Percentiles rank a stretch among this genome's conserved stretches.
These are phyloP conservation scores for Herpailurus yagouaroundi DNA, from an alignment of 2,113 vertebrate genomes.

Conservation along the genomic window DNA sequence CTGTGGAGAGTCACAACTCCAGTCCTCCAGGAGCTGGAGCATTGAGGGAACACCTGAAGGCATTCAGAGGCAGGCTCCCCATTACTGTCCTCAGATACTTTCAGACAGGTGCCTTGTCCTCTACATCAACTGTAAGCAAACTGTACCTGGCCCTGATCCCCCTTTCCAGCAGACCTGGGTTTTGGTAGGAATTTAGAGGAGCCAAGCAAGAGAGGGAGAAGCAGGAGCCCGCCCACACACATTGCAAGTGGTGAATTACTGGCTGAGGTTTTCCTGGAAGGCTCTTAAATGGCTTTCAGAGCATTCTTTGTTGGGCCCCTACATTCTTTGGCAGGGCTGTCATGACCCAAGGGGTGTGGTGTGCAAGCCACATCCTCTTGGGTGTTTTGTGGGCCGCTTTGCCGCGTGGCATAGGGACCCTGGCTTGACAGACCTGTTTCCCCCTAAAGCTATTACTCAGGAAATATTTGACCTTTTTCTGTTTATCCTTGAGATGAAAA, in stretches of 20 bases:
- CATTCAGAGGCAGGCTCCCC: not conserved
- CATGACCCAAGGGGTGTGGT: slow-evolving; percentile 35
- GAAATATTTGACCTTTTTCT: not conserved
- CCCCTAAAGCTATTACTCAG: not conserved
- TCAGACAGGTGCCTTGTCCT: not conserved
- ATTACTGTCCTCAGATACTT: not conserved
- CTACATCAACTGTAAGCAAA: not conserved
- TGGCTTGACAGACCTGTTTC: slow-evolving; percentile 3
- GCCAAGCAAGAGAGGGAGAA: not conserved
- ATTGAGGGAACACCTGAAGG: not conserved
- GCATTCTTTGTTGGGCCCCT: slow-evolving; percentile 59
- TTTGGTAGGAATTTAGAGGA: not conserved
- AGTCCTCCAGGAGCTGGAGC: not conserved
- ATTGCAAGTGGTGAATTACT: not conserved
- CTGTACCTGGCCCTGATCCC: not conserved
- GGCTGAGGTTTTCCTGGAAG: slow-evolving; percentile 59
- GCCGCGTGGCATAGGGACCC: slow-evolving; percentile 8
- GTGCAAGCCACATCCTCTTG: slow-evolving; percentile 68
- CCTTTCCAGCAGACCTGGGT: not conserved
- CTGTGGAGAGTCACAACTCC: not conserved
- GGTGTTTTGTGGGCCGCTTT: slow-evolving; percentile 29
- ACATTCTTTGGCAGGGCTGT: slow-evolving; percentile 66
- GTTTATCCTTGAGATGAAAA: slow-evolving; percentile 4
- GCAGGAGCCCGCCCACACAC: slow-evolving; percentile 25
- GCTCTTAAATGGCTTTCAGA: slow-evolving; percentile 49